phyloP scores from a whole-genome alignment of 64 coral and sea anemone species.

The Platygyra sinensis region DNA sequence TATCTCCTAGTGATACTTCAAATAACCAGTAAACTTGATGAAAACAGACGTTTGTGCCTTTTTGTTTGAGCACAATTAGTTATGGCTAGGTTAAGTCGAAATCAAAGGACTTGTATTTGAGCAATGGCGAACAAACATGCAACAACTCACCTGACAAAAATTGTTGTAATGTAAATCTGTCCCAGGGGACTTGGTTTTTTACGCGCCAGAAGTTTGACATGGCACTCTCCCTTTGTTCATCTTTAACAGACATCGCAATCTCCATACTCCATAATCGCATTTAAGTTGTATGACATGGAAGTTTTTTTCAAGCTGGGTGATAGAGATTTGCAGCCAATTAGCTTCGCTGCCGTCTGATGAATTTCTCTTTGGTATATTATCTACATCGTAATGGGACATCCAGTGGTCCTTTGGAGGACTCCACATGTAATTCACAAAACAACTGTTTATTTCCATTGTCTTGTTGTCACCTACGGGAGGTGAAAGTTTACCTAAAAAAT shows the following conservation, averaged over 20 bases:
- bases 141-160: no score
- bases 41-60: no score
- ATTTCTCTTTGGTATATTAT: not conserved
- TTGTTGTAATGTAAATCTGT: no score
- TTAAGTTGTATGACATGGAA: not conserved
- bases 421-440: not conserved
- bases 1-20: no score
- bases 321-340: not conserved
- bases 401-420: not conserved
- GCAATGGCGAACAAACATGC: no score
- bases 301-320: not conserved
- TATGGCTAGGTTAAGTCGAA: no score
- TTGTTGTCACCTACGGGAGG: not conserved
- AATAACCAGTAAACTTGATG: no score
- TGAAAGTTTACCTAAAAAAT: no score
- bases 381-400: not conserved
- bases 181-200: not conserved
- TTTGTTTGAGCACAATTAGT: no score
- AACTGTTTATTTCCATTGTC: not conserved
- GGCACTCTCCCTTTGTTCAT: not conserved
- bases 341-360: not conserved
- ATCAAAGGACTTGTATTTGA: no score
- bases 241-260: not conserved
- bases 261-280: not conserved
- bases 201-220: no score